These are phyloP conservation scores for Phrynocephalus forsythii DNA, from an alignment of 2,797 vertebrate genomes.

Conservation along the genomic window DNA sequence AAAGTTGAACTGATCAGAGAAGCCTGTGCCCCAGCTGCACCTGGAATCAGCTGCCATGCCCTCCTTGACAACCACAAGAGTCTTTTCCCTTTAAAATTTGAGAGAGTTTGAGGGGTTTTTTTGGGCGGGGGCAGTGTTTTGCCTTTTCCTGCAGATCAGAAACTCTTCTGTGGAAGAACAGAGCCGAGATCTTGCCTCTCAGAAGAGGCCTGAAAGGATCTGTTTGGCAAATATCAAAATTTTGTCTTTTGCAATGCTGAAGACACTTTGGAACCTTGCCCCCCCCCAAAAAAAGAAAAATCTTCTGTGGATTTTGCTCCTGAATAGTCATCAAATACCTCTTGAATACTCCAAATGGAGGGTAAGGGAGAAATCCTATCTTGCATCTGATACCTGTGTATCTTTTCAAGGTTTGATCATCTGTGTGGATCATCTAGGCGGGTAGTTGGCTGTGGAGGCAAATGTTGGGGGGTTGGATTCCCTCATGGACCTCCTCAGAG, in stretches of 20 bases:
- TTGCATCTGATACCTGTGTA: neutral
- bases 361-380: too few species aligned
- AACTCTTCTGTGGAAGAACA: neutral
- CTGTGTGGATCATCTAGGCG: neutral
- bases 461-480: neutral
- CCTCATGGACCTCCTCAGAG: too few species aligned
- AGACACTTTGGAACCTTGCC: neutral
- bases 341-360: neutral
- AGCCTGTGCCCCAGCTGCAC: constrained; percentile 45
- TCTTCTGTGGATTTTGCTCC: neutral
- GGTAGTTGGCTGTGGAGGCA: neutral
- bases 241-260: neutral
- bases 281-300: too few species aligned
- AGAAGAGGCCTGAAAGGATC: neutral
- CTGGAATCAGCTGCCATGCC: constrained; percentile 41
- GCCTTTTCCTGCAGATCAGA: neutral
- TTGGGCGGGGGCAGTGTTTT: too few species aligned
- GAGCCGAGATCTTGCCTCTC: neutral
- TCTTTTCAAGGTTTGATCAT: neutral
- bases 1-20: constrained; percentile 53
- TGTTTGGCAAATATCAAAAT: neutral
- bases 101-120: constrained; percentile 17
- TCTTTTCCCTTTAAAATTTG: constrained; percentile 68
- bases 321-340: neutral
- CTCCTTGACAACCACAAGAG: constrained; percentile 56